A percentile compares a stretch with the other conserved stretches of the same genome.
Conservation (phyloP, 23 tunicate species). For the Phallusia fumigata region DNA sequence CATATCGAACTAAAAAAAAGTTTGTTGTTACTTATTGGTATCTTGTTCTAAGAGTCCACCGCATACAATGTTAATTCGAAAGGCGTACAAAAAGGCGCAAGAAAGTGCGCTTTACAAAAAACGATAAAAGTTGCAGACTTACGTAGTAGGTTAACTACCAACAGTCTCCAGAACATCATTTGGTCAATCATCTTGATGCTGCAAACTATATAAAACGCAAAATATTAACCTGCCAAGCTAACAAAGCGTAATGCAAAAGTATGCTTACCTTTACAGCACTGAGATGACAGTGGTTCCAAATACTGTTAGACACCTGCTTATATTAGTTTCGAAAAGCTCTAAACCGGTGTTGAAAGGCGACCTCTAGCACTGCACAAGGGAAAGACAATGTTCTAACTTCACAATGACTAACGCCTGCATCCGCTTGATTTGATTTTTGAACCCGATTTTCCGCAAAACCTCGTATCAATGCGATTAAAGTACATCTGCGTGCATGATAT, state of each 20-base stretch:
- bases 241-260: neutral
- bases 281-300: neutral
- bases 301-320: no score
- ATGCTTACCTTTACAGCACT: neutral
- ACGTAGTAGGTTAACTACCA: neutral
- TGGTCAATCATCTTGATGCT: neutral
- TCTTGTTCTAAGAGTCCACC: no score
- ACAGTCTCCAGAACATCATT: neutral
- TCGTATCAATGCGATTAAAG: no score
- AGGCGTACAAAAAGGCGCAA: no score
- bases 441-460: neutral
- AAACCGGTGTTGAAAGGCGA: neutral
- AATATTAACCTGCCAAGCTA: neutral
- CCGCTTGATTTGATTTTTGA: neutral
- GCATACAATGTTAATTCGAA: no score
- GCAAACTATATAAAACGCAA: neutral
- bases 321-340: no score
- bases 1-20: neutral
- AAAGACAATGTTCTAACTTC: neutral
- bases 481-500: no score
- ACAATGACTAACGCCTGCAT: neutral
- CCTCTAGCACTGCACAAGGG: neutral
- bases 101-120: neutral
- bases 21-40: no score
- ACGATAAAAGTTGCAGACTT: neutral